These are phyloP conservation scores for Tragelaphus imberbis DNA, from an alignment of 2,113 vertebrate genomes.

Conservation along the genomic window DNA sequence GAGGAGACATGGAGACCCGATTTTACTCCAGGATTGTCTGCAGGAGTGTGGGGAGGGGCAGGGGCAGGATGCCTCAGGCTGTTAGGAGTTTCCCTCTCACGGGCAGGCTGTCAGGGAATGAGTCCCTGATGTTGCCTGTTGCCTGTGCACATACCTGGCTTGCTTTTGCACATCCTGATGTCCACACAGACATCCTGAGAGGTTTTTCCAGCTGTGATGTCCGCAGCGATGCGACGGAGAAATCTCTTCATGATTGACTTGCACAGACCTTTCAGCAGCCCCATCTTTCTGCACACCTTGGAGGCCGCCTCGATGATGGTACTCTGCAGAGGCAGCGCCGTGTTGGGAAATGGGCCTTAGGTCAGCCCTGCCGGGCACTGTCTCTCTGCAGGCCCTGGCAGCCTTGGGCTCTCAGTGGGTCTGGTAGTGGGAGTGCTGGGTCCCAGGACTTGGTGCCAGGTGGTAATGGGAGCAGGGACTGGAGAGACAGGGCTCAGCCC, in stretches of 20 bases:
- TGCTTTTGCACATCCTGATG: background rate
- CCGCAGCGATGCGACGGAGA: rapidly evolving
- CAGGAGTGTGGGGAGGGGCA: background rate
- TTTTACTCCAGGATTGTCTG: background rate
- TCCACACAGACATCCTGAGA: background rate
- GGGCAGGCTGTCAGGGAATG: background rate
- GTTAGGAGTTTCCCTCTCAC: background rate
- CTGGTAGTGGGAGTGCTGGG: background rate
- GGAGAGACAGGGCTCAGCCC: background rate
- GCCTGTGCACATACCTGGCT: background rate
- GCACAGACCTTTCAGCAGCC: rapidly evolving
- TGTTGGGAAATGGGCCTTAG: rapidly evolving
- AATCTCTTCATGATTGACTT: rapidly evolving
- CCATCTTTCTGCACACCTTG: background rate
- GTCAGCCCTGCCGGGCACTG: background rate
- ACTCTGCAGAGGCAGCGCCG: rapidly evolving
- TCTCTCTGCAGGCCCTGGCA: background rate
- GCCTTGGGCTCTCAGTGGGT: background rate
- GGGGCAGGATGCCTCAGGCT: background rate
- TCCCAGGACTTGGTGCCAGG: background rate
- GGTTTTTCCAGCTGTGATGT: background rate
- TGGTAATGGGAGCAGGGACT: background rate
- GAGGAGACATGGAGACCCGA: background rate
- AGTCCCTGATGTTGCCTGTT: background rate
- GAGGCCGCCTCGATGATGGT: rapidly evolving